Conservation (phyloP, 1,140 invertebrate genomes). For the Phymorhynchus buccinoides region DNA sequence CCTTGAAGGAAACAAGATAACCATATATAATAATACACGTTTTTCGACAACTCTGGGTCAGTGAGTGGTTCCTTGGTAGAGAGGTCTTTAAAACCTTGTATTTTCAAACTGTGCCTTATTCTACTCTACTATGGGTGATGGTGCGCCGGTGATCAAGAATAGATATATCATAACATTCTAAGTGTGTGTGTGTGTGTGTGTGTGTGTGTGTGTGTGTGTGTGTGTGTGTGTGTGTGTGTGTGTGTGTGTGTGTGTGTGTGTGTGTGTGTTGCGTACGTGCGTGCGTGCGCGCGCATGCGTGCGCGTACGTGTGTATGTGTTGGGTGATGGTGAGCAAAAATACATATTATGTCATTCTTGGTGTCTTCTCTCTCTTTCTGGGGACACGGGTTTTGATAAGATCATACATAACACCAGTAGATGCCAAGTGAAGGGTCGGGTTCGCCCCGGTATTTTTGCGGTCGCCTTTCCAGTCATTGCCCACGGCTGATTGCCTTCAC, state of each 20-base stretch:
- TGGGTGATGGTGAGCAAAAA: too few species aligned
- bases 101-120: background rate
- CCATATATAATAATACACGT: too few species aligned
- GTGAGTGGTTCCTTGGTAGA: too few species aligned
- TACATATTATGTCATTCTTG: background rate
- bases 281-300: background rate
- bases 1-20: too few species aligned
- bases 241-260: conserved; percentile 24
- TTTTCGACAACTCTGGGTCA: background rate
- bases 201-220: background rate
- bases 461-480: background rate
- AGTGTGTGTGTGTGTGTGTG: background rate
- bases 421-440: background rate
- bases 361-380: background rate
- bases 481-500: too few species aligned
- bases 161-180: background rate
- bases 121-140: background rate
- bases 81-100: background rate
- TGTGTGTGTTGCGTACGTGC: background rate
- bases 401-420: background rate
- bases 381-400: background rate
- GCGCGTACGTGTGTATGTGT: background rate
- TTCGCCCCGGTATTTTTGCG: background rate
- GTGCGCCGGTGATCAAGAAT: background rate
- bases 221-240: background rate